phyloP scores from a whole-genome alignment of 1,140 invertebrate genomes.

The Drosophila neocordata region DNA sequence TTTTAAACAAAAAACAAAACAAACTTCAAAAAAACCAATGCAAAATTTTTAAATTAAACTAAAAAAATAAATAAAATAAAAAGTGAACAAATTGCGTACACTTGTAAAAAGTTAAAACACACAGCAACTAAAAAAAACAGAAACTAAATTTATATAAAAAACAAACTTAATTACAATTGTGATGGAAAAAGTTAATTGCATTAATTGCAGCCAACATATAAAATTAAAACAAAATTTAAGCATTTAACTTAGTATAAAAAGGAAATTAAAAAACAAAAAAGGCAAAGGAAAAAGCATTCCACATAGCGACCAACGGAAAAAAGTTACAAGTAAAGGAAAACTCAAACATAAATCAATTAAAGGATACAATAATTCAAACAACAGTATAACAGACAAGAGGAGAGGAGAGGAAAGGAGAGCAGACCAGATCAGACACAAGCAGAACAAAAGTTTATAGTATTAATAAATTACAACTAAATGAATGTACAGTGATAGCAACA shows the following conservation, averaged over 20 bases:
- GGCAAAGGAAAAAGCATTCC: constrained; percentile 10
- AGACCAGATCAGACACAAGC: not conserved
- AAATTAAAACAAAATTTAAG: constrained; percentile 26
- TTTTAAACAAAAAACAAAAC: constrained; percentile 38
- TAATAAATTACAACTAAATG: constrained; percentile 45
- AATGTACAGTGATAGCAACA: constrained; percentile 60
- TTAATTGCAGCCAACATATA: constrained; percentile 40
- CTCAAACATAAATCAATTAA: constrained; percentile 62
- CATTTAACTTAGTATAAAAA: constrained; percentile 42
- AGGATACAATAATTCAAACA: constrained; percentile 74
- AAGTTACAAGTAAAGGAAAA: constrained; percentile 16
- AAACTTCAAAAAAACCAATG: constrained; percentile 47
- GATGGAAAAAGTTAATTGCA: constrained; percentile 66
- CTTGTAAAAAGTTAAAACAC: constrained; percentile 39
- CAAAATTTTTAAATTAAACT: constrained; percentile 68
- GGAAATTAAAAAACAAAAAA: not conserved
- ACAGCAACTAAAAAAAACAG: constrained; percentile 36
- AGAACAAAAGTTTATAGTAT: not conserved
- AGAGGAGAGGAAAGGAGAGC: not conserved
- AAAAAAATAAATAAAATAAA: constrained; percentile 51
- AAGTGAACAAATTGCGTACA: constrained; percentile 53
- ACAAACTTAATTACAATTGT: constrained; percentile 61
- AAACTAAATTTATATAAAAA: constrained; percentile 32
- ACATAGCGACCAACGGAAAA: constrained; percentile 29
- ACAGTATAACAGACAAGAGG: not conserved